phyloP scores from a whole-genome alignment of 2,888 invertebrate species.

The Cabera pusaria region DNA sequence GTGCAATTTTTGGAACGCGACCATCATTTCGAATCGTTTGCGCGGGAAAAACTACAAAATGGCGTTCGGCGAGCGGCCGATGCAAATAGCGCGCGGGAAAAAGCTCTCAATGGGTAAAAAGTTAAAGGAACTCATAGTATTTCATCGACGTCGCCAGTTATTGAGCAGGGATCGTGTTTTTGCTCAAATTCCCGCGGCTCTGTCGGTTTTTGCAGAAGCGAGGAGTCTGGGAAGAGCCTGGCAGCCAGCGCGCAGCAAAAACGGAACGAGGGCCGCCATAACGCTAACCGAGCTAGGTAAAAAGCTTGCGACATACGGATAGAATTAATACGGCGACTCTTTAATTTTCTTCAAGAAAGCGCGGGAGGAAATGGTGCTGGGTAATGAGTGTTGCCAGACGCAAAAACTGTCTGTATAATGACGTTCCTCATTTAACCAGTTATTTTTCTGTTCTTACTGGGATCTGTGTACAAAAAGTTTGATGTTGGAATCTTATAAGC shows the following conservation, averaged over 20 bases:
- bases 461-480: constrained; percentile 40
- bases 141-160: constrained; percentile 78
- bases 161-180: constrained; percentile 73
- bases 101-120: constrained; percentile 63
- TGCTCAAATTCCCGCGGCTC: constrained; percentile 63
- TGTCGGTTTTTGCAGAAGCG: constrained; percentile 51
- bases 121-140: constrained; percentile 77
- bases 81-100: constrained; percentile 76
- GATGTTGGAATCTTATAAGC: constrained; percentile 46
- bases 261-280: constrained; percentile 64
- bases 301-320: constrained; percentile 64
- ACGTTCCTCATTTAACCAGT: constrained; percentile 63
- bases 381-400: constrained; percentile 73
- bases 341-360: constrained; percentile 82
- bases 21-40: constrained; percentile 51
- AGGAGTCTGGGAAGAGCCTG: constrained; percentile 68
- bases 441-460: constrained; percentile 50
- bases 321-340: constrained; percentile 79
- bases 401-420: constrained; percentile 76
- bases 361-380: constrained; percentile 76
- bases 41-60: constrained; percentile 71
- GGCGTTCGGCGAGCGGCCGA: constrained; percentile 58
- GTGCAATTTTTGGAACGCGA: constrained; percentile 67
- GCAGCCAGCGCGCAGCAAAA: constrained; percentile 63
- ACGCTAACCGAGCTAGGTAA: constrained; percentile 62